These are phyloP conservation scores for Vanessa atalanta DNA, from an alignment of 1,140 invertebrate genomes.

Conservation along the genomic window DNA sequence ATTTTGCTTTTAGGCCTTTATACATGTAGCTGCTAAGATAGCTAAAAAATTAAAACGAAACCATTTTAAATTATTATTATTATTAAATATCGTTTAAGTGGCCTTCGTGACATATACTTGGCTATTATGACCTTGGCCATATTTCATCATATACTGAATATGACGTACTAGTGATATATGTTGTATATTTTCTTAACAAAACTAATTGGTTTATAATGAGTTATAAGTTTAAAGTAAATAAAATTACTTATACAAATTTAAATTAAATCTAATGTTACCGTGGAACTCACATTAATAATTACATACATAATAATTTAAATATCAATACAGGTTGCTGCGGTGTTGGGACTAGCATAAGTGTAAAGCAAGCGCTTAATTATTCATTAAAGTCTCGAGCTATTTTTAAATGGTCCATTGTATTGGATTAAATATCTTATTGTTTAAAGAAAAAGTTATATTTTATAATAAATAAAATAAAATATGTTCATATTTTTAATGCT, in stretches of 20 bases:
- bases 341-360: slow-evolving; percentile 65
- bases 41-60: not conserved
- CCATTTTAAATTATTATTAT: not conserved
- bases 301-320: slow-evolving; percentile 31
- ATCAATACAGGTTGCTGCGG: slow-evolving; percentile 61
- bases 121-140: slow-evolving; percentile 18
- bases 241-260: slow-evolving; percentile 33
- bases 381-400: slow-evolving; percentile 2
- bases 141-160: slow-evolving; percentile 15
- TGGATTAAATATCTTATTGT: not conserved
- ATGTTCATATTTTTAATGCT: not conserved
- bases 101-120: slow-evolving; percentile 18
- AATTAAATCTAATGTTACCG: slow-evolving; percentile 29
- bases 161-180: slow-evolving; percentile 13
- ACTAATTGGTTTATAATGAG: slow-evolving; percentile 31
- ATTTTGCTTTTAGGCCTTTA: slow-evolving; percentile 32
- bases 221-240: slow-evolving; percentile 31
- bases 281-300: slow-evolving; percentile 29
- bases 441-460: not conserved
- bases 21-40: slow-evolving; percentile 27
- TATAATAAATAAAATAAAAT: not conserved
- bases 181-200: slow-evolving; percentile 20
- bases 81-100: not conserved
- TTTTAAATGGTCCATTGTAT: not conserved
- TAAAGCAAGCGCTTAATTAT: slow-evolving; percentile 18